Percentiles rank a stretch among this genome's conserved stretches.
Conservation (phyloP, 2,888 invertebrate genomes). For the Disparrhopalites patrizii region DNA sequence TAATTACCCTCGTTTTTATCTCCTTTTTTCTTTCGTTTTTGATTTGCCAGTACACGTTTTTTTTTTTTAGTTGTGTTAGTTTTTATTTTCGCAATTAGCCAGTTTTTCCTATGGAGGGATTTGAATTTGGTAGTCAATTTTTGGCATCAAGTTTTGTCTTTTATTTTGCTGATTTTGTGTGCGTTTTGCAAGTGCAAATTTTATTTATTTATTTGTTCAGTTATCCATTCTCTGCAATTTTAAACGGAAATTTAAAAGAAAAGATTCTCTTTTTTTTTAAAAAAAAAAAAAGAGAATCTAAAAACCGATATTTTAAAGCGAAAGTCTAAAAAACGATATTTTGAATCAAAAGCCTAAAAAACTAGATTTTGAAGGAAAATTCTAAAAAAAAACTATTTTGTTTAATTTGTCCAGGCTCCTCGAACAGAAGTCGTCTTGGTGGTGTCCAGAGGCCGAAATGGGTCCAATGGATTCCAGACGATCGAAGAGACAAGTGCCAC, state of each 20-base stretch:
- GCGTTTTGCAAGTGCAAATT: neutral
- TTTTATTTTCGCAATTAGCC: neutral
- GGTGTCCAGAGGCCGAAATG: conserved; percentile 60
- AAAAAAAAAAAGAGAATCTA: no score
- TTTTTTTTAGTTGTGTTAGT: neutral
- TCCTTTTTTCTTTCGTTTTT: neutral
- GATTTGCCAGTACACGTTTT: neutral
- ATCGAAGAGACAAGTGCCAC: conserved; percentile 46
- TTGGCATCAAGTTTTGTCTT: no score
- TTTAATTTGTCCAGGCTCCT: conserved; percentile 66
- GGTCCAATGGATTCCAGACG: conserved; percentile 50
- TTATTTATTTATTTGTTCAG: neutral
- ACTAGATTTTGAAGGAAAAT: no score
- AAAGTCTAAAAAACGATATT: no score
- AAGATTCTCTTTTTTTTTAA: no score
- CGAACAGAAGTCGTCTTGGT: conserved; percentile 74
- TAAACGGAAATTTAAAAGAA: no score
- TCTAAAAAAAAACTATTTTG: conserved; percentile 16
- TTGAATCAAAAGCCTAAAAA: no score
- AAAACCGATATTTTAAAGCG: no score
- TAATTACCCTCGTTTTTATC: no score
- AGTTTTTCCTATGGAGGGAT: no score
- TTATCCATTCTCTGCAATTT: neutral
- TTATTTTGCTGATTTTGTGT: no score
- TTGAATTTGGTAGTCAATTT: no score